phyloP scores from a whole-genome alignment of 2,888 invertebrate species.

The Pyrocoelia pectoralis region DNA sequence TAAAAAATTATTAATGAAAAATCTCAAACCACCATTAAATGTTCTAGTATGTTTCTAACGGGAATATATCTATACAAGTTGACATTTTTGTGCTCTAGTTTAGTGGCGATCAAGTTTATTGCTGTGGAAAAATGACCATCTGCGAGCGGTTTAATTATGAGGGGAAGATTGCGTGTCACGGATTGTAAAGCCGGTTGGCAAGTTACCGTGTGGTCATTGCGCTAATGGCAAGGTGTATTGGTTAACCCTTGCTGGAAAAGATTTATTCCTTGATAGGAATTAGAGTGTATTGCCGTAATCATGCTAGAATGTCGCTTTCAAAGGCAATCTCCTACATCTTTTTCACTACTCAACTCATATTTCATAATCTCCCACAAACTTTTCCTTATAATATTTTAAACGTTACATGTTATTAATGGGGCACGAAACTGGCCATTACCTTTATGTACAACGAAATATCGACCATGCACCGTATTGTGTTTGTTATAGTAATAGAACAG shows the following conservation, averaged over 20 bases:
- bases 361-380: slow-evolving; percentile 30
- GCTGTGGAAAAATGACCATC: slow-evolving; percentile 36
- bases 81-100: slow-evolving; percentile 15
- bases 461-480: background rate
- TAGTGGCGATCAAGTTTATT: slow-evolving; percentile 20
- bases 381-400: slow-evolving; percentile 25
- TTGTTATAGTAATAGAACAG: background rate
- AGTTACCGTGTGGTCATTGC: slow-evolving; percentile 54
- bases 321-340: slow-evolving; percentile 35
- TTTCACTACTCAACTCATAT: slow-evolving; percentile 35
- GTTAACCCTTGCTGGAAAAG: slow-evolving; percentile 55
- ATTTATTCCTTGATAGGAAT: slow-evolving; percentile 55
- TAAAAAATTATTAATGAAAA: slow-evolving; percentile 4
- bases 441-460: background rate
- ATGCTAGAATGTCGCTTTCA: slow-evolving; percentile 49
- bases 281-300: slow-evolving; percentile 57
- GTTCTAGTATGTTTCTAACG: slow-evolving; percentile 8
- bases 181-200: slow-evolving; percentile 42
- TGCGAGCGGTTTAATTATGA: slow-evolving; percentile 33
- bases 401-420: slow-evolving; percentile 14
- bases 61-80: slow-evolving; percentile 7
- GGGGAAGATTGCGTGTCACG: slow-evolving; percentile 44
- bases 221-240: slow-evolving; percentile 57
- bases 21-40: slow-evolving; percentile 9
- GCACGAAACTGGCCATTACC: slow-evolving; percentile 5